Evolutionary conservation across 2,888 invertebrate species (phyloP), one percentile per base, ranked within the genome.

Genomic region (Nomada goodeniana): DNA sequence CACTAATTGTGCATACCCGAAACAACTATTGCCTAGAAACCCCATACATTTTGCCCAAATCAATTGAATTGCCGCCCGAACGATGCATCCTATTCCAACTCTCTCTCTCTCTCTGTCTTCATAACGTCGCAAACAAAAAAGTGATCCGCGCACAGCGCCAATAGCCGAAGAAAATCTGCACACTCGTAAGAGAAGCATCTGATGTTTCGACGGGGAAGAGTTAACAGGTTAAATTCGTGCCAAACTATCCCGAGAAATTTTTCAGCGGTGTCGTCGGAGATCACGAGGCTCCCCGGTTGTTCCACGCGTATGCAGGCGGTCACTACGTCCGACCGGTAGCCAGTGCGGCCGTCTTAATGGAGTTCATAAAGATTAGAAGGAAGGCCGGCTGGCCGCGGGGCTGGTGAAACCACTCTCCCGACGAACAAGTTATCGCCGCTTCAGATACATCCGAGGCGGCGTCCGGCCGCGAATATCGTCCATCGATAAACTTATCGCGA

Each of bases 281-380:
- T 47, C 47, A 47, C 47, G 47, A 23, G 57, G 20, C 7, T 57
- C 57, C 26, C 20, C 57, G 57, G 57, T 13, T 57, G 57, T 26
- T 73, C 44, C 53, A 36, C 47, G 23, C 18, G 11, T 42, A n/a
- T 15, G 26, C 20, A 52, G 71, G 36, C 53, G 42, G 55, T n/a
- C 36, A 64, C 57, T 57, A 29, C 65, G 55, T 67, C 79, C 83
- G 76, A 77, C 87, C 88, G 67, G 88, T 88, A 88, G 88, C 89
- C 71, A 65, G 68, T 73, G 85, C 86, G 84, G 87, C 87, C 89
- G 90, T 85, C 86, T 90, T 91, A 91, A 91, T 91, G 89, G 90
- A 90, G 88, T 89, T 91, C 90, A 89, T 91, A 90, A 90, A 91
- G 89, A 90, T 90, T 90, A 90, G 89, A 89, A 83, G 86, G 82